Base-by-base conservation (phyloP, 1,140 invertebrate genomes). In the Bombus haemorrhoidalis region DNA sequence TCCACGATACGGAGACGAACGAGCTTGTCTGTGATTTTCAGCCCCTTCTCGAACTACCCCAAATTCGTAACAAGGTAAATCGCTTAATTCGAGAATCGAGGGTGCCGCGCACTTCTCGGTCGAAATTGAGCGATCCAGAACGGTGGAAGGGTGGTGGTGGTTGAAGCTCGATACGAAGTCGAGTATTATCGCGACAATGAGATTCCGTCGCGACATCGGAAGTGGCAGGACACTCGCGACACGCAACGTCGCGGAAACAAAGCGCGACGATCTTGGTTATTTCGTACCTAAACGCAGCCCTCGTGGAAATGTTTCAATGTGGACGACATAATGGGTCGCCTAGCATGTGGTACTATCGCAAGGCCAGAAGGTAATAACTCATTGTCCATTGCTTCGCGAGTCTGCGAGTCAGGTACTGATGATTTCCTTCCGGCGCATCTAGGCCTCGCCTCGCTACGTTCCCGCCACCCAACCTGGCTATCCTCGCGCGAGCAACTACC, bases 381-480 rank as follows among this genome's bases (percentile, higher is more conserved):
- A 93, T 93, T 93, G 93, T 93, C 92, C 92, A 91, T 89, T 90
- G 88, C 88, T 69, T 88, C 86, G 88, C 87, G 90, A 87, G 85
- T 83, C 89, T 87, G 88, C 81, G 87, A 92, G 89, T 92, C 91
- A 87, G 89, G 88, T 90, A 93, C 90, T 91, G 92, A 93, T 93
- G 92, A 91, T 92, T 93, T 93, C 93, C 93, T 93, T 93, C 93
- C 93, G 91, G 86, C 84, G 88, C 81, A 88, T 53, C 73, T 80
- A 77, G 75, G 57, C 78, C 84, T 85, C 77, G 80, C 86, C 87
- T 81, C 74, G 68, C 74, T 69, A 71, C 75, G 83, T 43, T 68
- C 77, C 76, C 25, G 32, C 73, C 77, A 59, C 68, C 77, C 68
- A 4, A 28, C 75, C 57, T 37, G 25, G 25, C 39, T 10, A 43